Evolutionary conservation across 2,113 vertebrate species (phyloP), one percentile per base, ranked within the genome.

Genomic region (Ctenomys sociabilis): DNA sequence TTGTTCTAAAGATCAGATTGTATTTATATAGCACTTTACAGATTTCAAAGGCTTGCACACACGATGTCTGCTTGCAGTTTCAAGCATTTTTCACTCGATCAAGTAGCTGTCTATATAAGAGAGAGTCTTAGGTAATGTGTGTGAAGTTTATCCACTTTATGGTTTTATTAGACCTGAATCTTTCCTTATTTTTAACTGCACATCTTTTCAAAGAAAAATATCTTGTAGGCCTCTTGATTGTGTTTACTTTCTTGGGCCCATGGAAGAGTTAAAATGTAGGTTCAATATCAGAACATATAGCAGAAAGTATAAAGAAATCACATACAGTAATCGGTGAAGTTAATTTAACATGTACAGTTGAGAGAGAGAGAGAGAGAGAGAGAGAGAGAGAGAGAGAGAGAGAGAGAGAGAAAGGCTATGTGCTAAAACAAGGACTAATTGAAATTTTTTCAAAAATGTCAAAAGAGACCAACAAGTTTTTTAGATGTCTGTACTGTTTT

Each of bases 401-500:
- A 75, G 8, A 9, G n/a, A 72, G 19, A 87, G 91, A 77, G 96
- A 8, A 82, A 78, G 1, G 88, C 66, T 93, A 85, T 13, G n/a
- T 37, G 49, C 26, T 54, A 40, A 66, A n/a, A 30, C 0, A 19
- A 96, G 49, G 59, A 77, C 35, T 96, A 73, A 85, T 59, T 82
- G 95, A 1, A 52, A 54, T 92, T 97, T 64, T 87, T 95, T 92
- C 73, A 57, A 63, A 70, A n/a, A 14, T 96, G 81, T 26, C 90
- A 66, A 0, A 10, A 85, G 66, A 96, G 88, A 92, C 49, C 16
- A 32, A 70, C 16, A 32, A 70, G 75, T 97, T 90, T 84, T 85
- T 40, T 64, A 7, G 4, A 32, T 1, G 64, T 93, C 73, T 57
- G 0, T 5, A 22, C 10, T 49, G 21, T 7, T n/a, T n/a, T 61